Base-by-base conservation (phyloP, 2,888 invertebrate species). In the Peribatodes rhomboidaria region DNA sequence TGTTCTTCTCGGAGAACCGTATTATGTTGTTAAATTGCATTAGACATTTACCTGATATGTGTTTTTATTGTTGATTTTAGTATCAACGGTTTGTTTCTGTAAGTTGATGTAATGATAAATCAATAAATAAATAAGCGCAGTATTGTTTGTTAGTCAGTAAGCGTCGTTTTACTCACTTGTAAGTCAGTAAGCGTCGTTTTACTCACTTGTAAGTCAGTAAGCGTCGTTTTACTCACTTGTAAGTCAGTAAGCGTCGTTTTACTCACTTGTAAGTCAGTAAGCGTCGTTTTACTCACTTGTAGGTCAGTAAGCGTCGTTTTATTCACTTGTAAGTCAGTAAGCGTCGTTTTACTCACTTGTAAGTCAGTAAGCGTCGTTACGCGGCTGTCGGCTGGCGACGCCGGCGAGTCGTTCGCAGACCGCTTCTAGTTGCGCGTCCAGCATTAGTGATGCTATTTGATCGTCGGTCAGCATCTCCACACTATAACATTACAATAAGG, bases 381-480 rank as follows among this genome's bases (percentile, higher is more conserved):
- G 81, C 18, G 70, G 68, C 44, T 62, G 68, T 1, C 79, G 67
- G 6, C 74, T 75, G 7, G 77, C 86, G 0, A 90, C 92, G 31
- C 93, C 93, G 4, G 96, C 93, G 22, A 96, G 93, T 68, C 96
- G 94, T 79, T 95, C 95, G 80, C 96, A 96, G 0, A 96, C 95
- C 50, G 94, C 94, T 68, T 95, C 95, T 59, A 96, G 87, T 61
- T 96, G 96, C 13, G 95, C 95, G 87, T 96, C 96, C 82, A 96
- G 86, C 96, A 96, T 96, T 27, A 96, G 85, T 0, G 95, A 96
- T 35, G 95, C 95, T 74, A 96, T 96, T 80, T 96, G 96, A 52
- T 96, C 96, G 79, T 96, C 96, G 1, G 95, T 95, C 57, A 96
- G 86, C 96, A 96, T 96, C 84, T 96, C 96, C 82, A 96, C 94